Percentiles rank a stretch among this genome's conserved stretches.
Conservation (phyloP, 2,888 invertebrate genomes). For the Entomobrya proxima region DNA sequence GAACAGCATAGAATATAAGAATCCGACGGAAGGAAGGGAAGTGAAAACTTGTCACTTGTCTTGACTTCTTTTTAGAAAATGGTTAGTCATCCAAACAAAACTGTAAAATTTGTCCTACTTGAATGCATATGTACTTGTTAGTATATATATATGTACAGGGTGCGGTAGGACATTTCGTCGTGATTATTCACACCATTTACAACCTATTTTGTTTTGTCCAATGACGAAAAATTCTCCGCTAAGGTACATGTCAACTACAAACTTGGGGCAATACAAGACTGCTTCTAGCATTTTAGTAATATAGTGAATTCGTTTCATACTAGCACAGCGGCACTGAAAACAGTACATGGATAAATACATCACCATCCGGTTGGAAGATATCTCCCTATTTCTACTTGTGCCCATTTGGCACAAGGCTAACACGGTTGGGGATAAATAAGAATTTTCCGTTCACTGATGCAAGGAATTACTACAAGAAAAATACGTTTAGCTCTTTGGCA, state of each 20-base stretch:
- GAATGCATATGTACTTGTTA: too few relatives aligned
- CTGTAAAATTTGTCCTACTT: too few relatives aligned
- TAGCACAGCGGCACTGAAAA: too few relatives aligned
- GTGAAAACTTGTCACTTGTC: background rate
- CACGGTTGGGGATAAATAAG: slow-evolving; percentile 15
- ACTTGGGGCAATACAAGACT: too few relatives aligned
- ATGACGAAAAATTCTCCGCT: too few relatives aligned
- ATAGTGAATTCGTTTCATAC: too few relatives aligned
- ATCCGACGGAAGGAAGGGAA: too few relatives aligned
- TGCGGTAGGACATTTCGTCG: background rate
- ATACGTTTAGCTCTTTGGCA: background rate
- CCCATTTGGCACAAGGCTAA: slow-evolving; percentile 35
- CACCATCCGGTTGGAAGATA: background rate
- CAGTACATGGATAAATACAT: too few relatives aligned
- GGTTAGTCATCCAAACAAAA: background rate
- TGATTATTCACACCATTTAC: background rate
- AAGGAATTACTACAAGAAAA: slow-evolving; percentile 40
- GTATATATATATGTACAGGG: background rate
- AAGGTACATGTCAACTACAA: too few relatives aligned
- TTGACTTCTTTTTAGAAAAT: background rate
- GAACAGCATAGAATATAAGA: slow-evolving; percentile 12
- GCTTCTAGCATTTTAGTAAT: too few relatives aligned
- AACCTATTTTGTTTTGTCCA: too few relatives aligned
- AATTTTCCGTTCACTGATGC: slow-evolving; percentile 34
- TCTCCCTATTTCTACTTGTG: background rate